Base-by-base conservation (phyloP, 2,797 vertebrate genomes). In the Melanotaenia boesemani region DNA sequence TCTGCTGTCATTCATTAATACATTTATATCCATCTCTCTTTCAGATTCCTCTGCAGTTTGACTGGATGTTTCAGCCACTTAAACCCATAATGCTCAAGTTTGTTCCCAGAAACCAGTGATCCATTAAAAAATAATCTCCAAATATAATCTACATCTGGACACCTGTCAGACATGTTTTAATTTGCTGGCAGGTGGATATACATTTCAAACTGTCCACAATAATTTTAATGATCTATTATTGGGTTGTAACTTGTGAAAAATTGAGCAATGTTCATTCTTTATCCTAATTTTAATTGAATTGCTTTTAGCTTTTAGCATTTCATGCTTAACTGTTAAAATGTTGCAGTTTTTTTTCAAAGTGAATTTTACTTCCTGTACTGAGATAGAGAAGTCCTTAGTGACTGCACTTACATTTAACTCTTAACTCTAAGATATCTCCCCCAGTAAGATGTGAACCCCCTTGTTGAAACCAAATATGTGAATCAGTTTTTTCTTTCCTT, bases 1-100 rank as follows among this genome's bases (percentile, higher is more conserved):
- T 68, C 24, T 37, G 3, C 1, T 63, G 10, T 55, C 22, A 5
- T n/a, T 28, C 15, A 1, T 61, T 74, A 12, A 75, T 72, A 22
- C 4, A 6, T 46, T 54, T 28, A 24, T 6, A 5, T 70, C 1
- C 0, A 22, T 70, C 77, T 81, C 30, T 72, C 74, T 28, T 79
- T 79, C 22, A 93, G 92, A 82, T 93, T 67, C 92, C 92, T 0
- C 10, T 93, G 72, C 34, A 65, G 62, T 18, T 88, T 0, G 10
- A 85, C 78, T 84, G 74, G 74, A 60, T 54, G 56, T 5, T 32
- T 8, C 82, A 82, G 74, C 89, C 91, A 0, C 0, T 0, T 0
- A 26, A 71, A 1, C 88, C 92, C 0, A 9, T 93, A 24, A 88
- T 80, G 63, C 87, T 93, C 24, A 84, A 67, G 63, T 76, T 93